Conservation (phyloP, 2,113 vertebrate genomes). For the Amblyopsis rosae region DNA sequence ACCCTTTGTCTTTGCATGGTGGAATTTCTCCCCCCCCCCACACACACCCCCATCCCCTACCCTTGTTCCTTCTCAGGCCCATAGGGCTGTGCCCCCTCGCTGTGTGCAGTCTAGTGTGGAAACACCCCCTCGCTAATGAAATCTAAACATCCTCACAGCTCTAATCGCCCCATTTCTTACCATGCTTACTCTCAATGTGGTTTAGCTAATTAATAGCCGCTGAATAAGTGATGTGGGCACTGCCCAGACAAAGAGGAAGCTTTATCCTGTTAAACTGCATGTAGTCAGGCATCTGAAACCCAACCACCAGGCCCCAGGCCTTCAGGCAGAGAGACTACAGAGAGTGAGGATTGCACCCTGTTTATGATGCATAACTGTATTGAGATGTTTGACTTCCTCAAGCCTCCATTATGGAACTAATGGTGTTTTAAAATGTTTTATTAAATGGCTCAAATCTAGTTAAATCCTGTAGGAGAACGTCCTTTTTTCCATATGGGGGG, state of each 20-base stretch:
- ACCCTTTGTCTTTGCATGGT: slow-evolving; percentile 50
- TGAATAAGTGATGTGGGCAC: slow-evolving; percentile 43
- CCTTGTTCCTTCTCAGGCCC: no score
- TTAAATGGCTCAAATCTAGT: no score
- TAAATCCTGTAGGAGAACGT: no score
- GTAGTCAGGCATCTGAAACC: slow-evolving; percentile 3
- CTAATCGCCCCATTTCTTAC: slow-evolving; percentile 41
- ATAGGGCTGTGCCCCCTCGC: slow-evolving; percentile 11
- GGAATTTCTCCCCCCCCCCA: slow-evolving; percentile 45
- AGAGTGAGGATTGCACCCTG: not conserved
- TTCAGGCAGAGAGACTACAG: not conserved
- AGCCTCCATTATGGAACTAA: no score
- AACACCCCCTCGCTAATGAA: slow-evolving; percentile 71
- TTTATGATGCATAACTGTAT: not conserved
- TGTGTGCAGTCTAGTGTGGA: slow-evolving; percentile 48
- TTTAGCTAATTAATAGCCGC: slow-evolving; percentile 64
- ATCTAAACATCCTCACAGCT: slow-evolving; percentile 60
- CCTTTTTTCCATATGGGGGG: no score
- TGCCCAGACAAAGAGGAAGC: slow-evolving; percentile 41
- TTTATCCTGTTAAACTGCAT: slow-evolving; percentile 54
- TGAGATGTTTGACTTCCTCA: no score
- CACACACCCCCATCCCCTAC: not conserved
- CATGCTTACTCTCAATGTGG: slow-evolving; percentile 40
- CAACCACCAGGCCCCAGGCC: not conserved
- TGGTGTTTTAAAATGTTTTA: no score